These are phyloP conservation scores for Limnodromus scolopaceus DNA, from an alignment of 2,797 vertebrate species.

Conservation along the genomic window DNA sequence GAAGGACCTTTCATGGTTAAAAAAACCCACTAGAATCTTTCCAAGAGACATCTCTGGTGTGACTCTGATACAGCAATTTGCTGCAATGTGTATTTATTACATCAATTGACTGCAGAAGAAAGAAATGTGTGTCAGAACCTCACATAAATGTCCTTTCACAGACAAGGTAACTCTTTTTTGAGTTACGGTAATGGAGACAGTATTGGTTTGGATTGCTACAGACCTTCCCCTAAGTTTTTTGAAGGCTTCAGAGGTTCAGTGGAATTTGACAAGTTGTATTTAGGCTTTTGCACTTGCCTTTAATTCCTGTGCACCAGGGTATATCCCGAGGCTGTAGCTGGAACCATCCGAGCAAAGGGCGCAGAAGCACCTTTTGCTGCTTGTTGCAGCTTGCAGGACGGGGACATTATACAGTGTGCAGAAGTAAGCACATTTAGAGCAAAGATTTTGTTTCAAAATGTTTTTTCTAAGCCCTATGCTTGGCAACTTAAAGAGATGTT, in stretches of 20 bases:
- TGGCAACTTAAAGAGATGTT: background rate
- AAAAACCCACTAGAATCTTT: background rate
- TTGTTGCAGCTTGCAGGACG: background rate
- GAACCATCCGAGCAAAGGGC: background rate
- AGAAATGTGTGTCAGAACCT: background rate
- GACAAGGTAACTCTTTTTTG: background rate
- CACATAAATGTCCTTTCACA: background rate
- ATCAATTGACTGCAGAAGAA: background rate
- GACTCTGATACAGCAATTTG: background rate
- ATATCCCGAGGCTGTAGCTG: background rate
- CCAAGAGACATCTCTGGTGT: background rate
- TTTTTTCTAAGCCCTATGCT: background rate
- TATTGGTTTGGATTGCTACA: background rate
- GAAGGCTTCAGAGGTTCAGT: constrained; percentile 24
- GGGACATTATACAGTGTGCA: background rate
- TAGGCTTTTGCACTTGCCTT: constrained; percentile 13
- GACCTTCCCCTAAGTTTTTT: background rate
- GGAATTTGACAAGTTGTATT: constrained; percentile 44
- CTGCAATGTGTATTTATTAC: background rate
- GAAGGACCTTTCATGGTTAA: background rate
- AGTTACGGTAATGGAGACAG: background rate
- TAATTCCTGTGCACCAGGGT: background rate
- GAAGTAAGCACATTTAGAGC: background rate
- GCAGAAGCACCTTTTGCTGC: background rate
- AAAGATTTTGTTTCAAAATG: background rate